phyloP scores from a whole-genome alignment of 2,888 invertebrate species.

The Yponomeuta evonymella region DNA sequence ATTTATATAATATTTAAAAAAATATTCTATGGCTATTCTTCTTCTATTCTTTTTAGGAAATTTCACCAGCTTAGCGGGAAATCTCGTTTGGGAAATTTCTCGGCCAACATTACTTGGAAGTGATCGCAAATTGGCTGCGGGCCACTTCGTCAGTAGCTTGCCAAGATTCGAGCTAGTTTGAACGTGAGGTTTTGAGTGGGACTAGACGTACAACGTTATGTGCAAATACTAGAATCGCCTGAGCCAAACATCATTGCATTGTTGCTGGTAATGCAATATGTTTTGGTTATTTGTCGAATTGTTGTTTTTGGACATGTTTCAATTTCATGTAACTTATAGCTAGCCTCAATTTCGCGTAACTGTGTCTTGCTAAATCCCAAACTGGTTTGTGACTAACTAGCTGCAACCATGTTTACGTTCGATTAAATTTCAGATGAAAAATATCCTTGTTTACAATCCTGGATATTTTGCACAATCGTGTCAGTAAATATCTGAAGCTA shows the following conservation, averaged over 20 bases:
- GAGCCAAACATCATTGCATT: background rate
- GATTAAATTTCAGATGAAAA: too few relatives aligned
- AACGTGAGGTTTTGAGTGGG: conserved; percentile 6
- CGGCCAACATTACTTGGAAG: conserved; percentile 7
- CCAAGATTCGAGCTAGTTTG: conserved; percentile 17
- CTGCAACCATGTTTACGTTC: too few relatives aligned
- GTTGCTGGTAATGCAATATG: background rate
- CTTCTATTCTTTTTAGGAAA: too few relatives aligned
- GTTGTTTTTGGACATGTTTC: background rate
- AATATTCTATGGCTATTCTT: too few relatives aligned
- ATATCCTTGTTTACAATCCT: too few relatives aligned
- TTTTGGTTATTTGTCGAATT: background rate
- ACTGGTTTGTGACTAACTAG: too few relatives aligned
- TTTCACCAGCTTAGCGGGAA: background rate
- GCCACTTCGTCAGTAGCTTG: conserved; percentile 15
- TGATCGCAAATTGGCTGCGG: conserved; percentile 17
- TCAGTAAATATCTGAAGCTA: too few relatives aligned
- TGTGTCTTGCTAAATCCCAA: too few relatives aligned
- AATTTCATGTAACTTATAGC: too few relatives aligned
- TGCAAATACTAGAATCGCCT: background rate
- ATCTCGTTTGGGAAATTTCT: background rate
- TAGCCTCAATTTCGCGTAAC: too few relatives aligned
- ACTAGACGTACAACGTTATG: background rate
- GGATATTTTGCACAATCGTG: too few relatives aligned
- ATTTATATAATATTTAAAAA: too few relatives aligned